phyloP scores from a whole-genome alignment of 2,888 invertebrate species.

The Amiota minor region DNA sequence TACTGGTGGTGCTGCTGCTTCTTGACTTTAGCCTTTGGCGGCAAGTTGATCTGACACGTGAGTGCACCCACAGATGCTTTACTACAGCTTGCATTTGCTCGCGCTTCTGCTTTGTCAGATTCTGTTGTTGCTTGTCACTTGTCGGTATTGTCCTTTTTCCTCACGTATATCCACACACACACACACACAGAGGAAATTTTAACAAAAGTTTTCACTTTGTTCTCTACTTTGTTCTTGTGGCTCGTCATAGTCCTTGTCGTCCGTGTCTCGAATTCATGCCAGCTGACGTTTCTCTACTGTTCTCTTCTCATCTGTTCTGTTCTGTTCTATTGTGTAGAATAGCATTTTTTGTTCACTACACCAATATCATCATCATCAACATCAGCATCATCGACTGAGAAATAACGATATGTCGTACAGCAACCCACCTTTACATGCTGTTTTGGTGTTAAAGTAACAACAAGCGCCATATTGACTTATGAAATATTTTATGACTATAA shows the following conservation, averaged over 20 bases:
- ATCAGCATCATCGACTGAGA: neutral
- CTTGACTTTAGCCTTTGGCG: constrained; percentile 21
- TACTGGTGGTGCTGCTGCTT: neutral
- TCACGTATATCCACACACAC: too few species aligned
- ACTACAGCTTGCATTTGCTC: neutral
- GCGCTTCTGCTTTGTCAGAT: neutral
- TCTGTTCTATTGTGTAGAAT: too few species aligned
- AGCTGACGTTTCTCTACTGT: constrained; percentile 5
- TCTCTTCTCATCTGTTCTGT: too few species aligned
- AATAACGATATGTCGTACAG: constrained; percentile 10
- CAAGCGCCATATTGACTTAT: constrained; percentile 64
- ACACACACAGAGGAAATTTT: neutral
- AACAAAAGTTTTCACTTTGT: constrained; percentile 12
- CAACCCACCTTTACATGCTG: constrained; percentile 12
- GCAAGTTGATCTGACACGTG: constrained; percentile 19
- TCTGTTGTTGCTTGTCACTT: constrained; percentile 1
- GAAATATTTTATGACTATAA: constrained; percentile 51
- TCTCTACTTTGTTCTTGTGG: neutral
- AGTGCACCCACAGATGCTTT: neutral
- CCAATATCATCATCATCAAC: too few species aligned
- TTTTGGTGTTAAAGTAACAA: constrained; percentile 62
- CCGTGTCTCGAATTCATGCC: constrained; percentile 1
- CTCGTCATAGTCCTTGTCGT: neutral
- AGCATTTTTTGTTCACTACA: too few species aligned
- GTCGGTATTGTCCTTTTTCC: constrained; percentile 8